Evolutionary conservation across 2,797 vertebrate genomes (phyloP).

Genomic region (Todus mexicanus): DNA sequence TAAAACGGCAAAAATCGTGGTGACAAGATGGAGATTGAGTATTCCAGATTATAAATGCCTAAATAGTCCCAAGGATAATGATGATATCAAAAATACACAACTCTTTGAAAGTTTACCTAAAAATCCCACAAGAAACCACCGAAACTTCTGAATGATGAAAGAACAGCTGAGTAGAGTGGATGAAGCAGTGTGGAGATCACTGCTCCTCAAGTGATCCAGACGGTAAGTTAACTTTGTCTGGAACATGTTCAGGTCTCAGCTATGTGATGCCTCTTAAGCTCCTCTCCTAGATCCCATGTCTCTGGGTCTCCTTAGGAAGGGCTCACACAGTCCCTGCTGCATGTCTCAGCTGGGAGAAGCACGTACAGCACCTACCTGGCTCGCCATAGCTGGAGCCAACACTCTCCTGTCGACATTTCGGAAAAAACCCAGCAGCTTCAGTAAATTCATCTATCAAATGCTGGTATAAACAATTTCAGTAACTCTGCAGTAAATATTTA

Average conservation of each 20-base stretch:
- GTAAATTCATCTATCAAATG: neutral
- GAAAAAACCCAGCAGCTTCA: neutral
- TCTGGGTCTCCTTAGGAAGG: neutral
- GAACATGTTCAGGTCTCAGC: neutral
- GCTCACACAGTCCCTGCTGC: neutral
- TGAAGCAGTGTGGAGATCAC: neutral
- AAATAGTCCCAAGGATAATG: neutral
- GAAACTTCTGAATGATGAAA: neutral
- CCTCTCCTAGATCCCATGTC: fast-evolving
- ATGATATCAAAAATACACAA: neutral
- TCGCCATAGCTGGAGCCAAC: neutral
- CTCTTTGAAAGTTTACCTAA: neutral
- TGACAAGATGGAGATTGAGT: neutral
- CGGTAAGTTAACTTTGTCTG: neutral
- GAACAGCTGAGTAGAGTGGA: neutral
- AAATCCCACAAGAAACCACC: neutral
- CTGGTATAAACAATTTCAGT: neutral
- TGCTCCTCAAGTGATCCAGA: neutral
- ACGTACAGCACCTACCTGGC: neutral
- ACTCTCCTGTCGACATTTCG: neutral
- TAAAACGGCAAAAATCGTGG: neutral
- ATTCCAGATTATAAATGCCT: neutral
- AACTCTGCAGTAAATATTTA: neutral
- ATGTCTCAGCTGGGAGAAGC: neutral
- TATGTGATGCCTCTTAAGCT: neutral